These are phyloP conservation scores for Amphipoea lucens DNA, from an alignment of 2,888 invertebrate genomes.

Conservation along the genomic window DNA sequence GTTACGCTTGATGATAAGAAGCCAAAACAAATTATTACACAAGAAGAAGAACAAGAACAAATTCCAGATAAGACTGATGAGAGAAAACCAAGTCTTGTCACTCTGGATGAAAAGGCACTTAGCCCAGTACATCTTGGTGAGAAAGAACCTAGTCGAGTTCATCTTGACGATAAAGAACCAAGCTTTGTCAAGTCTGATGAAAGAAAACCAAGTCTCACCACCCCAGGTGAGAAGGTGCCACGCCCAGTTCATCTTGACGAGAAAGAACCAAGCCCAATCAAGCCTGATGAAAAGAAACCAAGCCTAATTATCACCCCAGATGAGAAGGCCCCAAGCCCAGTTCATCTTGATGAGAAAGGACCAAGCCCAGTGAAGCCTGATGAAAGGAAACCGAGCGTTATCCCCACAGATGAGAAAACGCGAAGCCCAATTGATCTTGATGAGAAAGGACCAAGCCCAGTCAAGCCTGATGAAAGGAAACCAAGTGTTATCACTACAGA, in stretches of 20 bases:
- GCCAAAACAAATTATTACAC: not conserved
- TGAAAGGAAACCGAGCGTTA: not conserved
- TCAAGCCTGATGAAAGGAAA: not conserved
- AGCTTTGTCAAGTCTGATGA: not conserved
- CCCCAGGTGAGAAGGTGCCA: no score
- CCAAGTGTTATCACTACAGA: not conserved
- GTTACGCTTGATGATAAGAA: constrained; percentile 21
- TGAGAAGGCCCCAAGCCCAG: not conserved
- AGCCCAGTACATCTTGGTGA: not conserved
- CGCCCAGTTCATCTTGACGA: not conserved
- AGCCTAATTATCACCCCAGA: not conserved
- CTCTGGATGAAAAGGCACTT: not conserved
- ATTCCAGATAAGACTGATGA: not conserved
- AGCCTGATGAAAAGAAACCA: not conserved
- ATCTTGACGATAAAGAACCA: not conserved
- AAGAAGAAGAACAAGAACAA: not conserved
- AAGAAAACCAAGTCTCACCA: not conserved
- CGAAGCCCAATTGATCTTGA: not conserved
- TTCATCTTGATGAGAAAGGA: not conserved
- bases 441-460: not conserved
- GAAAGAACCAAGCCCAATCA: not conserved
- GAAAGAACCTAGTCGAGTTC: not conserved
- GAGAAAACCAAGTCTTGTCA: not conserved
- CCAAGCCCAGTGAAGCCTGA: not conserved
- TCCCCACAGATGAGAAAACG: not conserved